phyloP scores from a whole-genome alignment of 2,888 invertebrate species.

The Augiades crinisus region DNA sequence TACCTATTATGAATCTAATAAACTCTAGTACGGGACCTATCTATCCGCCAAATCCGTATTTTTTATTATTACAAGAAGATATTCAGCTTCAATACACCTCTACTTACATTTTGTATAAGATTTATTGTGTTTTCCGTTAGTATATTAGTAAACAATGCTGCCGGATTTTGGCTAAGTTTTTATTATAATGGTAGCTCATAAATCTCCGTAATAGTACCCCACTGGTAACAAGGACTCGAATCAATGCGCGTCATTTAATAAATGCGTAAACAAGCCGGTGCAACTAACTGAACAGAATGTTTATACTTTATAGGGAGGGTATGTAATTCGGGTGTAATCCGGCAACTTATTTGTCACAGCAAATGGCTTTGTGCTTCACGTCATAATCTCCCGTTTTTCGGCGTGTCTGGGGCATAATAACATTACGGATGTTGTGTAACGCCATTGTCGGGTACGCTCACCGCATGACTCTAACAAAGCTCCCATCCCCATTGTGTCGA shows the following conservation, averaged over 20 bases:
- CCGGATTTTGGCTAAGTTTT: not conserved
- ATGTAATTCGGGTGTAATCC: constrained; percentile 55
- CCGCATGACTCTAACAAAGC: constrained; percentile 51
- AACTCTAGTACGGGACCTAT: no score
- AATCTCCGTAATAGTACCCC: no score
- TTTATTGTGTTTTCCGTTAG: no score
- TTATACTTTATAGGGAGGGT: no score
- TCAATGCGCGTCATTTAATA: constrained; percentile 50
- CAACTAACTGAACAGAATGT: constrained; percentile 43
- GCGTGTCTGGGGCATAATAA: constrained; percentile 52
- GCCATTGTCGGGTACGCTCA: constrained; percentile 55
- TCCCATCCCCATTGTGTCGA: constrained; percentile 51
- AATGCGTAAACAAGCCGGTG: constrained; percentile 35
- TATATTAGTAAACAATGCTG: no score
- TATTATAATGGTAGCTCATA: constrained; percentile 31
- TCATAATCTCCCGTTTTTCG: constrained; percentile 55
- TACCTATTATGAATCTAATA: no score
- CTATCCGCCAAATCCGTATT: no score
- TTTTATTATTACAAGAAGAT: no score
- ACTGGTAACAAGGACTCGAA: no score
- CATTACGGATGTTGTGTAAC: constrained; percentile 61
- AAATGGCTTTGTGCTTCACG: constrained; percentile 49
- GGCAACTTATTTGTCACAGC: constrained; percentile 57
- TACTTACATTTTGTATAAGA: no score
- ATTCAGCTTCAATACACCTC: no score